A percentile compares a stretch with the other conserved stretches of the same genome.
Conservation (phyloP, 2,888 invertebrate genomes). For the Drosophila monieri region DNA sequence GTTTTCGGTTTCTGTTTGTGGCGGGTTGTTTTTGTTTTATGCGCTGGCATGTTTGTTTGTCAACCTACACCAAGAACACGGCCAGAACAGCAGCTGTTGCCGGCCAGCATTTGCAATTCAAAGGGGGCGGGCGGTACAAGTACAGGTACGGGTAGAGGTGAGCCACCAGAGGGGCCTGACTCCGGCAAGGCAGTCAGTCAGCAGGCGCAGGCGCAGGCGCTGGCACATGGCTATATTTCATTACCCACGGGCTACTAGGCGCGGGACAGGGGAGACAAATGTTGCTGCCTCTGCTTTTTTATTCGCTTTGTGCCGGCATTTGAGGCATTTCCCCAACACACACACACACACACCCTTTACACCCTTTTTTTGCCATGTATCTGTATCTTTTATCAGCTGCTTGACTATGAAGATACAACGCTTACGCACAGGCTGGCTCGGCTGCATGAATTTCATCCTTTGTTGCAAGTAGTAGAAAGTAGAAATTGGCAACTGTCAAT, state of each 20-base stretch:
- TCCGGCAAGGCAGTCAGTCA: conserved; percentile 42
- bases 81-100: conserved; percentile 67
- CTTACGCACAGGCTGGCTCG: conserved; percentile 19
- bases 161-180: conserved; percentile 13
- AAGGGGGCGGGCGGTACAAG: conserved; percentile 26
- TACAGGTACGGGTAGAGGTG: conserved; percentile 13
- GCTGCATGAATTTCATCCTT: conserved; percentile 14
- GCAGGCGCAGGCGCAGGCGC: conserved; percentile 57
- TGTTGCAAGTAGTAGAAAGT: conserved; percentile 34
- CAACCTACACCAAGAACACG: conserved; percentile 68
- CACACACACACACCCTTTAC: conserved; percentile 2
- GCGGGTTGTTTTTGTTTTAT: conserved; percentile 58
- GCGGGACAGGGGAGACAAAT: conserved; percentile 3
- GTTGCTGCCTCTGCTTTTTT: conserved; percentile 38
- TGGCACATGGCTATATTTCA: conserved; percentile 79
- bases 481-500: conserved; percentile 32
- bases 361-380: conserved; percentile 17
- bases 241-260: conserved; percentile 65
- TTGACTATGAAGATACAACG: conserved; percentile 34
- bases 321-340: conserved; percentile 51
- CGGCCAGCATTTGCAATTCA: conserved; percentile 68
- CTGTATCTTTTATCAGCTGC: conserved; percentile 46
- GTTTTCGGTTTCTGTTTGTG: not conserved
- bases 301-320: conserved; percentile 61
- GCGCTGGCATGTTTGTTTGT: conserved; percentile 78